Evolutionary conservation across 2,797 vertebrate genomes (phyloP).

Genomic region (Falco cherrug): DNA sequence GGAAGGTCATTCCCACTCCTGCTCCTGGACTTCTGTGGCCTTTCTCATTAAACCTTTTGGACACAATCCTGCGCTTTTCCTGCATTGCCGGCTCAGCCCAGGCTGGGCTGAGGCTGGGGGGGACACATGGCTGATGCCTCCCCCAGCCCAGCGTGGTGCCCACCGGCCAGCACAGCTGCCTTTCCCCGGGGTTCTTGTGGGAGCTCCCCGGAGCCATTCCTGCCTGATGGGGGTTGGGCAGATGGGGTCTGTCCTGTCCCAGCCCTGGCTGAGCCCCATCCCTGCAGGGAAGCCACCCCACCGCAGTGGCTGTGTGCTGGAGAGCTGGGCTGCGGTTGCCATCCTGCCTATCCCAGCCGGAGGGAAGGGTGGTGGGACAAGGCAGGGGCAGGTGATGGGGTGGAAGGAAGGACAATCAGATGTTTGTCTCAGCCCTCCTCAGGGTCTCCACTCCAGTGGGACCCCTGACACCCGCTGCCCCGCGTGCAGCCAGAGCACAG

Average conservation of each 20-base stretch:
- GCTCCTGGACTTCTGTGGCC: not conserved
- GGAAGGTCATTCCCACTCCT: accelerated
- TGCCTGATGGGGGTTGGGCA: not conserved
- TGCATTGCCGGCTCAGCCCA: not conserved
- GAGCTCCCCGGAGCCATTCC: not conserved
- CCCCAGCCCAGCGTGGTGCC: not conserved
- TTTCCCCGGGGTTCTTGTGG: not conserved
- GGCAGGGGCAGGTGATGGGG: not conserved
- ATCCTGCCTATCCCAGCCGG: too few relatives aligned
- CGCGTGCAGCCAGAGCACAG: too few relatives aligned
- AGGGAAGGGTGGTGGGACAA: not conserved
- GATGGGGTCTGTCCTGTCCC: not conserved
- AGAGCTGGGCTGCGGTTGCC: too few relatives aligned
- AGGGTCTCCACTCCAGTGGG: too few relatives aligned
- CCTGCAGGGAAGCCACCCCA: not conserved
- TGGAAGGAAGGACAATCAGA: not conserved
- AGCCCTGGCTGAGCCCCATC: not conserved
- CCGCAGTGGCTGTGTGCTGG: not conserved
- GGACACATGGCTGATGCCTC: not conserved
- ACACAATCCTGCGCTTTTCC: not conserved
- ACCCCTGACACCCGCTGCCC: too few relatives aligned
- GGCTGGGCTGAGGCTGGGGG: not conserved
- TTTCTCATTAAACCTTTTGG: slow-evolving; percentile 36
- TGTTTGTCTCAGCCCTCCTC: too few relatives aligned
- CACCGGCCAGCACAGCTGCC: not conserved